Evolutionary conservation across 1,140 invertebrate genomes (phyloP).

Genomic region (Argopecten irradians): DNA sequence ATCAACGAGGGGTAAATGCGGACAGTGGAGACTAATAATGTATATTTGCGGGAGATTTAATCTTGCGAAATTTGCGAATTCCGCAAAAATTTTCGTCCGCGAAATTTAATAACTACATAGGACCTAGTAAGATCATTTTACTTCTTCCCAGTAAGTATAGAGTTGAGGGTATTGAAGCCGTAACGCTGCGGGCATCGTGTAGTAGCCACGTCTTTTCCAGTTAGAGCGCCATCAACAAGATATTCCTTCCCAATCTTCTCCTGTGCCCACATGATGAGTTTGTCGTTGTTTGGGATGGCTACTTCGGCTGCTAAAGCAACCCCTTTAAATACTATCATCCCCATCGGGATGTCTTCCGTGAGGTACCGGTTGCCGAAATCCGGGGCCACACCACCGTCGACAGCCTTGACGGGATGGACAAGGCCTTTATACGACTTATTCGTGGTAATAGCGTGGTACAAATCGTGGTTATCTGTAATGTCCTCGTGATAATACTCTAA

Average conservation of each 20-base stretch:
- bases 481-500: conserved; percentile 57
- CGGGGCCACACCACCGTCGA: conserved; percentile 57
- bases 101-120: no score
- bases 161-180: conserved; percentile 61
- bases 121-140: no score
- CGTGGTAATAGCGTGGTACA: conserved; percentile 59
- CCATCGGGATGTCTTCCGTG: conserved; percentile 65
- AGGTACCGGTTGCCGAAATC: conserved; percentile 62
- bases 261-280: conserved; percentile 68
- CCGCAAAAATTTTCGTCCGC: no score
- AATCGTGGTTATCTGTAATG: conserved; percentile 56
- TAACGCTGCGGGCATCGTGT: conserved; percentile 68
- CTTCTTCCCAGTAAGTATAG: conserved; percentile 51
- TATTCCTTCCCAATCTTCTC: conserved; percentile 66
- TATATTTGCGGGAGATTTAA: no score
- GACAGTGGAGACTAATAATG: no score
- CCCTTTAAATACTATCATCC: conserved; percentile 65
- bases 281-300: conserved; percentile 58
- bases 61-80: no score
- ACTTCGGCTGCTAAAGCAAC: conserved; percentile 61
- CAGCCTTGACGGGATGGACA: conserved; percentile 62
- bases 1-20: no score
- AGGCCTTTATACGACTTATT: conserved; percentile 63
- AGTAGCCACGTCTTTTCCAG: conserved; percentile 60
- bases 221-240: conserved; percentile 64